phyloP scores from a whole-genome alignment of 2,888 invertebrate genomes.

The Darwinula stevensoni region DNA sequence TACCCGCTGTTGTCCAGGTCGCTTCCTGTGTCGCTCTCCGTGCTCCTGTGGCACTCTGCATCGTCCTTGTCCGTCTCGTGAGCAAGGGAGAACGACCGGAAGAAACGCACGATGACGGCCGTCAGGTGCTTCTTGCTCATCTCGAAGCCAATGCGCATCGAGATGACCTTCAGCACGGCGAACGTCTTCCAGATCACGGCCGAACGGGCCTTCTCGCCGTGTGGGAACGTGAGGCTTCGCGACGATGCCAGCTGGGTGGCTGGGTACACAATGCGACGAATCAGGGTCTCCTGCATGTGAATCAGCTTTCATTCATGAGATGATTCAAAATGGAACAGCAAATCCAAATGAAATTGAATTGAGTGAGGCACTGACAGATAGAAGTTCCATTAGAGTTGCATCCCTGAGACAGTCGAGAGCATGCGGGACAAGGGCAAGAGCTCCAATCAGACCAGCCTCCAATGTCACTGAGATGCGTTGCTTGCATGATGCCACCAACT shows the following conservation, averaged over 20 bases:
- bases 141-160: constrained; percentile 21
- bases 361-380: constrained; percentile 35
- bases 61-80: no score
- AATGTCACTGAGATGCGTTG: constrained; percentile 47
- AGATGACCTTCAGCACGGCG: constrained; percentile 40
- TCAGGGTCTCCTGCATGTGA: constrained; percentile 62
- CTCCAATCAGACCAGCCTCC: constrained; percentile 64
- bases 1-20: not conserved
- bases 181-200: constrained; percentile 49
- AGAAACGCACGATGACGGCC: no score
- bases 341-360: constrained; percentile 5
- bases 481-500: constrained; percentile 47
- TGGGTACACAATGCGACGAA: constrained; percentile 54
- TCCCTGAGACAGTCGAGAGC: constrained; percentile 53
- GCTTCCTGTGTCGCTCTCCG: no score
- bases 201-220: constrained; percentile 37
- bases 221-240: constrained; percentile 45
- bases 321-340: not conserved
- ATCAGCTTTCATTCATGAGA: not conserved
- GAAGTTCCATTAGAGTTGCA: constrained; percentile 51
- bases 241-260: constrained; percentile 50
- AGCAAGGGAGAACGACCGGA: no score
- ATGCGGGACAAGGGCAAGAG: constrained; percentile 43
- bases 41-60: no score
- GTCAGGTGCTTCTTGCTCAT: constrained; percentile 15